Conservation (phyloP, 2,113 vertebrate species). For the Phalacrocorax aristotelis region DNA sequence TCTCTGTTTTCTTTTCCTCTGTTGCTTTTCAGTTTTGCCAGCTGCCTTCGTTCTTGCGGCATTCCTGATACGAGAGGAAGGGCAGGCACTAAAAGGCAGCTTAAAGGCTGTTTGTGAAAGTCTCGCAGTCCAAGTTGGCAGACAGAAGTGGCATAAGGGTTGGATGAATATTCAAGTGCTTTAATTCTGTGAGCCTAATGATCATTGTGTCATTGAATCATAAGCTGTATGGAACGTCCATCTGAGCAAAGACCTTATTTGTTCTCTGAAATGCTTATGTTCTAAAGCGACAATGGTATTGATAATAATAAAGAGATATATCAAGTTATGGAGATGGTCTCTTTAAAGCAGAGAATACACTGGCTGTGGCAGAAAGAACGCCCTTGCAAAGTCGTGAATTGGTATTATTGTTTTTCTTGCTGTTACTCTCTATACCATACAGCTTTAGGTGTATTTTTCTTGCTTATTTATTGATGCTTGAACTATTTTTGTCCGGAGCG, state of each 20-base stretch:
- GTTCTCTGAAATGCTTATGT: not conserved
- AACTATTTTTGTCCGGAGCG: conserved; percentile 11
- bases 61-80: not conserved
- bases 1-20: not conserved
- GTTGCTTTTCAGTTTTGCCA: not conserved
- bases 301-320: not conserved
- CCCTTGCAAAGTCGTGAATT: not conserved
- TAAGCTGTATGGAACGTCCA: not conserved
- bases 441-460: not conserved
- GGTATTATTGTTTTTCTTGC: not conserved
- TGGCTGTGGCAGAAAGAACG: not conserved
- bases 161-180: not conserved
- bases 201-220: not conserved
- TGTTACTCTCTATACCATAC: not conserved
- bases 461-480: conserved; percentile 27
- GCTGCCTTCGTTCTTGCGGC: not conserved
- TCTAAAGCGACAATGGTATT: not conserved
- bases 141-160: not conserved
- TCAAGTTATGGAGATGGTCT: not conserved
- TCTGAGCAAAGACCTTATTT: not conserved
- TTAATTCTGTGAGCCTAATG: not conserved
- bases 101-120: not conserved
- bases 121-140: not conserved
- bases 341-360: not conserved
- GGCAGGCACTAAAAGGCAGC: not conserved